phyloP scores from a whole-genome alignment of 2,888 invertebrate genomes.

The Hirtodrosophila alboralis region DNA sequence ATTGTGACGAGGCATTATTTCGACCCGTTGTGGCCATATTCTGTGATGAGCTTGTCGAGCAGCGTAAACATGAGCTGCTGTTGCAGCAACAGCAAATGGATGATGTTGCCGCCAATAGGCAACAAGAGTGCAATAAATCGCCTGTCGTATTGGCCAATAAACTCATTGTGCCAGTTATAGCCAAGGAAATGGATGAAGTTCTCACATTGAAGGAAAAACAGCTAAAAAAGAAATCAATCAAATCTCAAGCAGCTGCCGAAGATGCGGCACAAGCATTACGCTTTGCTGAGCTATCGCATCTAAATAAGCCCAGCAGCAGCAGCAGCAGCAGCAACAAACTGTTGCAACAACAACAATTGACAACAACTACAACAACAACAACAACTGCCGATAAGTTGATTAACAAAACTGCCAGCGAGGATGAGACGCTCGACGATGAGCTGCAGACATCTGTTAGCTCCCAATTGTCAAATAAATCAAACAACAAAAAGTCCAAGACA shows the following conservation, averaged over 20 bases:
- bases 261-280: conserved; percentile 48
- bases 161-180: conserved; percentile 84
- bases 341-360: background rate
- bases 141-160: conserved; percentile 82
- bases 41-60: conserved; percentile 76
- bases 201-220: conserved; percentile 75
- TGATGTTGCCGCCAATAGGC: conserved; percentile 23
- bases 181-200: conserved; percentile 81
- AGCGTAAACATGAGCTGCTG: conserved; percentile 54
- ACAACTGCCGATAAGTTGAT: conserved; percentile 10
- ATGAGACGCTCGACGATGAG: conserved; percentile 49
- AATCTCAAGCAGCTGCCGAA: conserved; percentile 56
- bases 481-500: conserved; percentile 51
- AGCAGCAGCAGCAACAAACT: conserved; percentile 2
- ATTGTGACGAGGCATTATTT: conserved; percentile 89
- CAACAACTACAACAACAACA: conserved; percentile 14
- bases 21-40: conserved; percentile 87
- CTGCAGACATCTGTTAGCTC: conserved; percentile 31
- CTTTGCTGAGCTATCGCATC: conserved; percentile 62
- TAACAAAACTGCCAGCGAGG: conserved; percentile 49
- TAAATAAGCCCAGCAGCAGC: conserved; percentile 48
- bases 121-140: conserved; percentile 53
- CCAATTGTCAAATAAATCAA: conserved; percentile 20
- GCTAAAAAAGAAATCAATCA: conserved; percentile 39
- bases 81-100: conserved; percentile 32